A percentile compares a stretch with the other conserved stretches of the same genome.
phyloP scores from a whole-genome alignment of 92 coral and sea anemone species.

The Heteractis magnifica region DNA sequence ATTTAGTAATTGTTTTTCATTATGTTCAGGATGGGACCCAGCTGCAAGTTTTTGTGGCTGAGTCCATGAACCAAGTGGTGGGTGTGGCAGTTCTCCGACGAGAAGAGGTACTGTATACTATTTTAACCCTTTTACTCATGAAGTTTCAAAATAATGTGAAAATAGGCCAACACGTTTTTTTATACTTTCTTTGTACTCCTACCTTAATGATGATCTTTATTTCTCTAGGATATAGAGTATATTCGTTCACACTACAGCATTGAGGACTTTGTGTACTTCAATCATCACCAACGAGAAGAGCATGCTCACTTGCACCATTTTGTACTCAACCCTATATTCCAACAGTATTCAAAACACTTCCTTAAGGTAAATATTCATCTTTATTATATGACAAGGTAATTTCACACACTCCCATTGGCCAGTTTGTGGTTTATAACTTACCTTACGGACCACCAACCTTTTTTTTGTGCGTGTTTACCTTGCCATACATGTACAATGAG shows the following conservation, averaged over 20 bases:
- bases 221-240: conserved; percentile 82
- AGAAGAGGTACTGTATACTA: conserved; percentile 70
- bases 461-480: too few species aligned
- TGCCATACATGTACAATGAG: too few species aligned
- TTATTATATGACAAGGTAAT: background rate
- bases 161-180: too few species aligned
- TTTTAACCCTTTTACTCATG: background rate
- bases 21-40: conserved; percentile 85
- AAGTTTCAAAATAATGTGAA: too few species aligned
- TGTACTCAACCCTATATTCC: conserved; percentile 92
- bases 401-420: too few species aligned
- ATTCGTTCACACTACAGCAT: conserved; percentile 94
- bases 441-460: too few species aligned
- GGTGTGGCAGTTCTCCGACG: conserved; percentile 93
- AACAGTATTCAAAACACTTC: conserved; percentile 93
- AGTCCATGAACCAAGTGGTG: conserved; percentile 78
- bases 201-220: background rate
- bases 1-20: background rate
- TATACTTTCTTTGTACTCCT: too few species aligned
- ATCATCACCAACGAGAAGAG: conserved; percentile 90
- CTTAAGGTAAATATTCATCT: conserved; percentile 65
- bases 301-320: conserved; percentile 88
- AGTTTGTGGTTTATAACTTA: too few species aligned
- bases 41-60: conserved; percentile 86
- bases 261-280: conserved; percentile 93